These are phyloP conservation scores for Uromys caudimaculatus DNA, from an alignment of 2,797 vertebrate species.

Conservation along the genomic window DNA sequence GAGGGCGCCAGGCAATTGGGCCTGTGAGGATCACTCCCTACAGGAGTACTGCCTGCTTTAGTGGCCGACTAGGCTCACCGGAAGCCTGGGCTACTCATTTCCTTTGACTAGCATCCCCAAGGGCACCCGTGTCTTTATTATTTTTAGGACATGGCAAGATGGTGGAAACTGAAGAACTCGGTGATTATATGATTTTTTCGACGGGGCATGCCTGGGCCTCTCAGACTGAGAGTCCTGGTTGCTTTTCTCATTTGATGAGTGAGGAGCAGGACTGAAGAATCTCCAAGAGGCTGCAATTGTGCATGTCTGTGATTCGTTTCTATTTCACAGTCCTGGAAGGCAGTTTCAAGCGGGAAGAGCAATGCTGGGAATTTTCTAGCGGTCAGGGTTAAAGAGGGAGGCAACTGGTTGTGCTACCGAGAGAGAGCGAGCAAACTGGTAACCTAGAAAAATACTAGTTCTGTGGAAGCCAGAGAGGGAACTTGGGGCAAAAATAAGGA, in stretches of 20 bases:
- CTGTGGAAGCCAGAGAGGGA: not conserved
- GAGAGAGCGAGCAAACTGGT: not conserved
- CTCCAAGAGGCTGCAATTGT: not conserved
- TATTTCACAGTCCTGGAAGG: slow-evolving; percentile 11
- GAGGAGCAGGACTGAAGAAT: not conserved
- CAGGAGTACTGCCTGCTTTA: not conserved
- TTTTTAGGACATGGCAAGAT: not conserved
- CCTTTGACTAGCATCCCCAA: not conserved
- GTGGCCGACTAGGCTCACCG: not conserved
- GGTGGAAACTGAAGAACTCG: not conserved
- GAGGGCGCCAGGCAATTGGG: not conserved
- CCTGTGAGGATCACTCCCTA: not conserved
- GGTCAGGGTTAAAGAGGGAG: not conserved
- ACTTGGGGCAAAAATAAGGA: not conserved
- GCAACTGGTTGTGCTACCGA: not conserved
- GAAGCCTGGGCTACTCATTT: not conserved
- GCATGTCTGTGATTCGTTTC: not conserved
- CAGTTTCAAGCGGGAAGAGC: not conserved
- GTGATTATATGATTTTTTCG: not conserved
- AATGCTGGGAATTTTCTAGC: not conserved
- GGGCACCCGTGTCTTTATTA: not conserved
- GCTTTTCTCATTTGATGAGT: not conserved
- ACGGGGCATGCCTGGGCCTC: not conserved
- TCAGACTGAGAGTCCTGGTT: not conserved
- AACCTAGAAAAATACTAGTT: not conserved